A percentile compares a stretch with the other conserved stretches of the same genome.
Evolutionary conservation across 2,888 invertebrate species (phyloP).

Genomic region (Mellilla xanthometata): DNA sequence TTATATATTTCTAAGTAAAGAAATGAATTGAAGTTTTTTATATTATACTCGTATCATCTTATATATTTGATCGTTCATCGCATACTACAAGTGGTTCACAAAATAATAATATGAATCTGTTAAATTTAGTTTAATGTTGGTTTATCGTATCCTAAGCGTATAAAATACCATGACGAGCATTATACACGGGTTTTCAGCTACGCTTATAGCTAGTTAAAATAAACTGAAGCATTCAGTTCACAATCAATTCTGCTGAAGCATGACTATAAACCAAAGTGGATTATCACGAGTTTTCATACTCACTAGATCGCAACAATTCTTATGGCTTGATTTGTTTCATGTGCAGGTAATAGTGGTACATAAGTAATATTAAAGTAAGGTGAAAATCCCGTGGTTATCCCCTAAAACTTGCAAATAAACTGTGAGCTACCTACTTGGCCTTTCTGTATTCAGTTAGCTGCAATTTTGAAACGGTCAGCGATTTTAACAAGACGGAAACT

Average conservation of each 20-base stretch:
- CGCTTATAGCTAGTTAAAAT: slow-evolving; percentile 49
- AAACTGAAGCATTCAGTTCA: slow-evolving; percentile 48
- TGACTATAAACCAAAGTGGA: slow-evolving; percentile 4
- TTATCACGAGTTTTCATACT: too few species aligned
- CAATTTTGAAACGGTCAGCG: slow-evolving; percentile 70
- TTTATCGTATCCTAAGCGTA: slow-evolving; percentile 19
- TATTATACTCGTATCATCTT: too few species aligned
- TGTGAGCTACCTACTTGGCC: slow-evolving; percentile 16
- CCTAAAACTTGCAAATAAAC: slow-evolving; percentile 8
- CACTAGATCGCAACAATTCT: too few species aligned
- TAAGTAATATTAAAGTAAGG: too few species aligned
- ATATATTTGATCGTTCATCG: too few species aligned
- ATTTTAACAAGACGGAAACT: slow-evolving; percentile 68
- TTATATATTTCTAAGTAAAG: too few species aligned
- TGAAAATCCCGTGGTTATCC: slow-evolving; percentile 3
- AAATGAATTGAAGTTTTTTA: too few species aligned
- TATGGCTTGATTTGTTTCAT: too few species aligned
- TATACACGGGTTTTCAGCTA: slow-evolving; percentile 41
- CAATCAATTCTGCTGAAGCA: slow-evolving; percentile 53
- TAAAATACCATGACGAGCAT: slow-evolving; percentile 35
- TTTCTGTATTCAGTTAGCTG: slow-evolving; percentile 34
- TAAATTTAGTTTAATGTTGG: slow-evolving; percentile 7
- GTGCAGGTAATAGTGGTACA: too few species aligned
- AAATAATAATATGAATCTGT: too few species aligned
- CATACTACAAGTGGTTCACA: too few species aligned